phyloP scores from a whole-genome alignment of 2,888 invertebrate genomes.

The Gisinianus flammeolus region DNA sequence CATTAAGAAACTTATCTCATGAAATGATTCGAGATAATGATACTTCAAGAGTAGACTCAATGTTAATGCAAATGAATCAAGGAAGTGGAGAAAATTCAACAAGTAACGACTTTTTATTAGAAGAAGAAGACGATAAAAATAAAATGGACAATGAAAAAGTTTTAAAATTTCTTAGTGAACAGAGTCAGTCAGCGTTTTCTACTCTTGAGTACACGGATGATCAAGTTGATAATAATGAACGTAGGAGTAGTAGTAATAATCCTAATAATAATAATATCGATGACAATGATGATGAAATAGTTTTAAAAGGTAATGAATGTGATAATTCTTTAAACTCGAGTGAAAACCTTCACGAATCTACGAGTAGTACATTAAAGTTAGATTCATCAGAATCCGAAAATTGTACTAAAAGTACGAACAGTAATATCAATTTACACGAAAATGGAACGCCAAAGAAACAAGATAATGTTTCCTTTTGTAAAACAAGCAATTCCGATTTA shows the following conservation, averaged over 20 bases:
- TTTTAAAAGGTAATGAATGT: background rate
- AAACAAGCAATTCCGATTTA: background rate
- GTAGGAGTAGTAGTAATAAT: background rate
- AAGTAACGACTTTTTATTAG: no score
- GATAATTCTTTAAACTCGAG: background rate
- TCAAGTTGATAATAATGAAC: background rate
- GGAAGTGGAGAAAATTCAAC: no score
- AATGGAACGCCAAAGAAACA: background rate
- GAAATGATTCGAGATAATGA: conserved; percentile 6
- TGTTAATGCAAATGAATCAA: background rate
- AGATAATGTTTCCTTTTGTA: background rate
- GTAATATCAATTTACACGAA: background rate
- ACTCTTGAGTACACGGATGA: background rate
- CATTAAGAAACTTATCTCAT: background rate
- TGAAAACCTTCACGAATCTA: background rate
- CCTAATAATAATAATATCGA: background rate
- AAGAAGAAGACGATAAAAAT: background rate
- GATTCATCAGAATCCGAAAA: conserved; percentile 6
- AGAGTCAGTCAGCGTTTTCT: background rate
- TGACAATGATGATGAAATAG: background rate
- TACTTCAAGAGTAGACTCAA: background rate
- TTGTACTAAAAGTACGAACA: background rate
- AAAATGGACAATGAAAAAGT: background rate
- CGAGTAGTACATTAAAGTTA: background rate
- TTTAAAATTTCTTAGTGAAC: background rate